Evolutionary conservation across 2,113 vertebrate genomes (phyloP).

Genomic region (Charadrius vociferus): DNA sequence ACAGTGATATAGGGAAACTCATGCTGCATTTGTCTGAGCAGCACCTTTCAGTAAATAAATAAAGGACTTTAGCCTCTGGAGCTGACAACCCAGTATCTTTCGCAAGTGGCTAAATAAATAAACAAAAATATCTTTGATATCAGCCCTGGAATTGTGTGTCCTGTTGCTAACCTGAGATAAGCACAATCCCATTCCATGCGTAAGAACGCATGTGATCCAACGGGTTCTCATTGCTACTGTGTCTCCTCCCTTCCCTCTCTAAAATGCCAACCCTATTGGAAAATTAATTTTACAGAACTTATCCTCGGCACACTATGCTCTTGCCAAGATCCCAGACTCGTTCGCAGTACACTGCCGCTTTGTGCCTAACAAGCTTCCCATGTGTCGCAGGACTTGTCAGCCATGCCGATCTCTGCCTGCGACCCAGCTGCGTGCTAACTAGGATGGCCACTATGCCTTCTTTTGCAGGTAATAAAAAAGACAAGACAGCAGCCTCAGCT

Average conservation of each 20-base stretch:
- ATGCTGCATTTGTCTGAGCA: neutral
- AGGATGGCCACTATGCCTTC: neutral
- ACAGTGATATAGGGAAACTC: neutral
- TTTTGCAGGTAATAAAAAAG: neutral
- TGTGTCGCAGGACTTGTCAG: neutral
- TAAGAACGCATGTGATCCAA: neutral
- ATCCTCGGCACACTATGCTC: neutral
- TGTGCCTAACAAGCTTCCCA: neutral
- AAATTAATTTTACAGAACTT: constrained; percentile 30
- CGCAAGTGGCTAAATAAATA: constrained; percentile 18
- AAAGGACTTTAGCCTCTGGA: neutral
- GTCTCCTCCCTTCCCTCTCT: neutral
- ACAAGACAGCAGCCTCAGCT: neutral
- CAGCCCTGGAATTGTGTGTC: neutral
- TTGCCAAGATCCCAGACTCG: neutral
- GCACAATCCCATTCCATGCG: neutral
- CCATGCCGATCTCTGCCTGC: neutral
- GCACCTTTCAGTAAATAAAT: neutral
- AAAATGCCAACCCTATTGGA: constrained; percentile 17
- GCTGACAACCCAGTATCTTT: neutral
- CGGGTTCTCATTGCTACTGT: neutral
- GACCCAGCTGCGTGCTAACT: neutral
- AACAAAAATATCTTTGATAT: neutral
- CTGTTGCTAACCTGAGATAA: constrained; percentile 29
- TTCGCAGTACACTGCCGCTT: neutral